Conservation (phyloP, 2,888 invertebrate species). For the Caenorhabditis sp. region DNA sequence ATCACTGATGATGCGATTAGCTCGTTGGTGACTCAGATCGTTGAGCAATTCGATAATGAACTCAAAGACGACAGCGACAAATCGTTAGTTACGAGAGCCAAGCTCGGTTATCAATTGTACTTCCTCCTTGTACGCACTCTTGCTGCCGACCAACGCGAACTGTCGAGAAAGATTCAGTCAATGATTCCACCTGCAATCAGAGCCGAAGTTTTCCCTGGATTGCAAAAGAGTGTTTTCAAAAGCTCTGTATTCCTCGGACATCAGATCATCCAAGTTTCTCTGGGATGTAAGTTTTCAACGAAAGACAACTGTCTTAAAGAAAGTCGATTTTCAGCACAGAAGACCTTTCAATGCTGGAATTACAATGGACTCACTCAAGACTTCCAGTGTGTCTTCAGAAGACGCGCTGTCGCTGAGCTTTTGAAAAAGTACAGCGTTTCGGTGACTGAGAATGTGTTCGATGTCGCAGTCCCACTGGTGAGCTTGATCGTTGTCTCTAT, state of each 20-base stretch:
- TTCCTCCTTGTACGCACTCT: conserved; percentile 44
- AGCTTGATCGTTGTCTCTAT: not conserved
- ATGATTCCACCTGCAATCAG: conserved; percentile 22
- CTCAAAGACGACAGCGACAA: conserved; percentile 5
- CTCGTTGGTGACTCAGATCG: not conserved
- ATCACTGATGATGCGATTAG: not conserved
- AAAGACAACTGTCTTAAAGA: not conserved
- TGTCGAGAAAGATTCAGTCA: conserved; percentile 26
- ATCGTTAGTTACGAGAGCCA: conserved; percentile 17
- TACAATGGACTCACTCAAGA: conserved; percentile 17
- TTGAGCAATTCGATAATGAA: not conserved
- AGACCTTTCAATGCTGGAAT: conserved; percentile 37
- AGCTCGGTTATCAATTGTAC: conserved; percentile 22
- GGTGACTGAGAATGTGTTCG: conserved; percentile 22
- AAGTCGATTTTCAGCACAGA: conserved; percentile 32
- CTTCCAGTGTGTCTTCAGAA: conserved; percentile 24
- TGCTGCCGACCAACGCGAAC: conserved; percentile 16
- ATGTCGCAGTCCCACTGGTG: conserved; percentile 24
- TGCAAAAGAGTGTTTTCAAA: conserved; percentile 44
- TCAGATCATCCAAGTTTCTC: conserved; percentile 47
- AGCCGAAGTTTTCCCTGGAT: conserved; percentile 25
- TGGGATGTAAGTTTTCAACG: conserved; percentile 36
- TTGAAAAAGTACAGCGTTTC: conserved; percentile 28
- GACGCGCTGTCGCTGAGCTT: conserved; percentile 35
- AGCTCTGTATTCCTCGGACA: conserved; percentile 40